These are phyloP conservation scores for Formicarius rufipectus DNA, from an alignment of 2,113 vertebrate species.

Conservation along the genomic window DNA sequence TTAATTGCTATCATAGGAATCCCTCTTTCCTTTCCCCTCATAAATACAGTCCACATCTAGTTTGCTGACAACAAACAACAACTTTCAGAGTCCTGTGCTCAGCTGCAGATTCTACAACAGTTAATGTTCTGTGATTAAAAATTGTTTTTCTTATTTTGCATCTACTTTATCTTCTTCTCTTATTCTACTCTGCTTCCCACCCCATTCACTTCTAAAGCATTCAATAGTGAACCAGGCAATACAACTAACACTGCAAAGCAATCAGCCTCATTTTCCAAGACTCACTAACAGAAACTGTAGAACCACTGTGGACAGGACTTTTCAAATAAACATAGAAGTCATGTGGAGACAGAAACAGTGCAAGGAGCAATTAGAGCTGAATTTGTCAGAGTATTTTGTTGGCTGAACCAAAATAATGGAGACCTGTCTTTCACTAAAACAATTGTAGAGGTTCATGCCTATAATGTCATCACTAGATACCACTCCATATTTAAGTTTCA, in stretches of 20 bases:
- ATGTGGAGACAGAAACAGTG: background rate
- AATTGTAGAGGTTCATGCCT: background rate
- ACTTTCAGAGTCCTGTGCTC: background rate
- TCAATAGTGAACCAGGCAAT: background rate
- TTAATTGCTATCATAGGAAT: accelerated
- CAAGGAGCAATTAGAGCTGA: background rate
- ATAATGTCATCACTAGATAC: background rate
- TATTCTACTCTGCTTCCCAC: background rate
- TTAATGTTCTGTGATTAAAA: background rate
- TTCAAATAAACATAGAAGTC: background rate
- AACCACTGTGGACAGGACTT: background rate
- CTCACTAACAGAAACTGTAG: background rate
- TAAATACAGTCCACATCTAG: background rate
- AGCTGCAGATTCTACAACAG: background rate
- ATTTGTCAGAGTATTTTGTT: background rate
- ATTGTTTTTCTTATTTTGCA: background rate
- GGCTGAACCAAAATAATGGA: accelerated
- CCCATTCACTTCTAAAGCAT: background rate
- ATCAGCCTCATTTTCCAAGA: background rate
- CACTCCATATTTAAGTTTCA: background rate
- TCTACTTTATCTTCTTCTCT: background rate
- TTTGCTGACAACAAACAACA: background rate
- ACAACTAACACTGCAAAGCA: background rate
- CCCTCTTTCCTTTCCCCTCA: background rate
- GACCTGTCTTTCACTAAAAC: background rate